These are phyloP conservation scores for Paragorgia papillata DNA, from an alignment of 92 coral and sea anemone genomes.

Conservation along the genomic window DNA sequence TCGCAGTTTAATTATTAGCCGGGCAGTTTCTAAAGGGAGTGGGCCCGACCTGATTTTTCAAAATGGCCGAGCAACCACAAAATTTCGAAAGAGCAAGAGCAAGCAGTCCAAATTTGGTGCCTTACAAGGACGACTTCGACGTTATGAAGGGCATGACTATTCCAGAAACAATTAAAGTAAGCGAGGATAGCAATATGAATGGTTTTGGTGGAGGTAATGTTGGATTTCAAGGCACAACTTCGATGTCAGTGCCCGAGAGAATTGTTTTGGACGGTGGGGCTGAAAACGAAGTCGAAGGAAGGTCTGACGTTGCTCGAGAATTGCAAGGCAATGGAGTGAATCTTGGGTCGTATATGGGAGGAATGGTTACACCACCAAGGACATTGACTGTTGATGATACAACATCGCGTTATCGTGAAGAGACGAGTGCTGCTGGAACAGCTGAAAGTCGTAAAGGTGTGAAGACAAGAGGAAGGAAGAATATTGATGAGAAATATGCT, in stretches of 20 bases:
- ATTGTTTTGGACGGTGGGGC: constrained; percentile 68
- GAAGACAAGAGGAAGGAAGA: background rate
- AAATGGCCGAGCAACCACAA: constrained; percentile 21
- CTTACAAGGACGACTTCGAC: constrained; percentile 58
- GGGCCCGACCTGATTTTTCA: background rate
- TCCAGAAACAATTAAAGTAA: constrained; percentile 79
- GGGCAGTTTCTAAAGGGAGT: too few species aligned
- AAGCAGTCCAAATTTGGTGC: constrained; percentile 48
- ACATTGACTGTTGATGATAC: constrained; percentile 92
- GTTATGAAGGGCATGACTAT: constrained; percentile 69
- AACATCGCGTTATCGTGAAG: constrained; percentile 73
- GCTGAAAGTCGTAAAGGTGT: constrained; percentile 21
- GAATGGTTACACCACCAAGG: constrained; percentile 93
- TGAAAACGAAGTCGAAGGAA: constrained; percentile 47
- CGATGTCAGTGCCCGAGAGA: constrained; percentile 91
- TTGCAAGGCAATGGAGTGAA: constrained; percentile 68
- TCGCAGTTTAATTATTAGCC: too few species aligned
- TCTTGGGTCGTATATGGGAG: constrained; percentile 65
- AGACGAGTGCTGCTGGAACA: constrained; percentile 41
- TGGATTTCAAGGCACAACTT: constrained; percentile 16
- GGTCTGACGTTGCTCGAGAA: constrained; percentile 65
- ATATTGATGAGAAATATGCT: constrained; percentile 8
- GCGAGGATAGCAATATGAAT: background rate
- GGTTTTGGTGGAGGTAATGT: constrained; percentile 1
- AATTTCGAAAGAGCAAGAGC: background rate